These are phyloP conservation scores for Ailuropoda melanoleuca DNA, from an alignment of 2,113 vertebrate genomes.

Conservation along the genomic window DNA sequence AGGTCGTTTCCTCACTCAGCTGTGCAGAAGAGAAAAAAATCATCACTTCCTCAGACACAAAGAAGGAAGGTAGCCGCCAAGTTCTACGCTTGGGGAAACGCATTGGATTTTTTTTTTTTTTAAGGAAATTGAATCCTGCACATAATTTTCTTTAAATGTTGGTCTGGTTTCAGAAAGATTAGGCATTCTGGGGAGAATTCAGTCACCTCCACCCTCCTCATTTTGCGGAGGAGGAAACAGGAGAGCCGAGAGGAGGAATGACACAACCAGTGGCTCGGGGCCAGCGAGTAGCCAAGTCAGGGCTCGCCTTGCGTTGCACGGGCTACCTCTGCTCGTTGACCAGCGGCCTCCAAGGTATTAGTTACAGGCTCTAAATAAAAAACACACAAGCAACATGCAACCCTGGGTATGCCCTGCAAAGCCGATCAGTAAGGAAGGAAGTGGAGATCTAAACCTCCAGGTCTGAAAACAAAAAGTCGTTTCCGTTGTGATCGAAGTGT, in stretches of 20 bases:
- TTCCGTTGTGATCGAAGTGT: background rate
- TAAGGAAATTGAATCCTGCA: background rate
- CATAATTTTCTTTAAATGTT: background rate
- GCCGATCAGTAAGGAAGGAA: background rate
- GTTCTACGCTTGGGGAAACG: background rate
- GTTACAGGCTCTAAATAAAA: background rate
- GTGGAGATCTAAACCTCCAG: background rate
- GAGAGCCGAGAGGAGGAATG: background rate
- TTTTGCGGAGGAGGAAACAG: background rate
- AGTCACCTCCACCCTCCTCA: background rate
- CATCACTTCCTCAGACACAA: background rate
- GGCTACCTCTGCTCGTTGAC: background rate
- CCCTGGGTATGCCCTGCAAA: background rate
- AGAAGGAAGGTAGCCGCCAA: background rate
- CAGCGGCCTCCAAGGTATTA: background rate
- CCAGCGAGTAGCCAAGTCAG: background rate
- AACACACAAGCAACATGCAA: background rate
- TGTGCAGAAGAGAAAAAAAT: background rate
- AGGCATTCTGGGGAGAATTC: background rate
- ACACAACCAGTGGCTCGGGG: background rate
- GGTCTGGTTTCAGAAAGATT: background rate
- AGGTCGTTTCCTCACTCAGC: conserved; percentile 42
- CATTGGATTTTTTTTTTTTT: background rate
- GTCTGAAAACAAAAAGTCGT: background rate
- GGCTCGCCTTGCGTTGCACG: background rate